Conservation (phyloP, 2,113 vertebrate genomes). For the Saguinus imperator region DNA sequence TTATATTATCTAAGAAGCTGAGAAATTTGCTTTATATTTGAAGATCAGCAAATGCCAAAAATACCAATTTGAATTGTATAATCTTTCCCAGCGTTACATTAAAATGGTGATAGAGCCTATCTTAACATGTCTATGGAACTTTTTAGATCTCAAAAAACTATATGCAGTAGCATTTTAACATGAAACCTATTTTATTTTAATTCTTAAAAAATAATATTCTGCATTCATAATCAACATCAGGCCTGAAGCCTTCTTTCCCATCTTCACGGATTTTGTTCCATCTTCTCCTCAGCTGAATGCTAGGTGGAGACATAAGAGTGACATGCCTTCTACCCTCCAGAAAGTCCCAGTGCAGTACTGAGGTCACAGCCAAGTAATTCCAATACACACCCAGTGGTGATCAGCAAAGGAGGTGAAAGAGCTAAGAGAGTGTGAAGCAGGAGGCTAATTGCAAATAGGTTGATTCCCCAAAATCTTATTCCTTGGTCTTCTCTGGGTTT, state of each 20-base stretch:
- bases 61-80: slow-evolving; percentile 57
- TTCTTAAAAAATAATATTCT: background rate
- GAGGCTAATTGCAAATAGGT: background rate
- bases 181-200: background rate
- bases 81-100: slow-evolving; percentile 15
- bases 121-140: background rate
- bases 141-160: slow-evolving; percentile 31
- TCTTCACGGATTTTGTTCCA: rapidly evolving
- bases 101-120: slow-evolving; percentile 4
- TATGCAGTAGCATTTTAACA: slow-evolving; percentile 7
- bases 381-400: background rate
- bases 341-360: too few species aligned
- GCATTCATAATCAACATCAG: rapidly evolving
- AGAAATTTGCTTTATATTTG: slow-evolving; percentile 48
- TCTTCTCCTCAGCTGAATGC: rapidly evolving
- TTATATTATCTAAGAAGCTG: slow-evolving; percentile 31
- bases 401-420: background rate
- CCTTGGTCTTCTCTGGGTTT: background rate
- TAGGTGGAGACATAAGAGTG: rapidly evolving
- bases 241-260: background rate
- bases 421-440: background rate
- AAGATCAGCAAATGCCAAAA: slow-evolving; percentile 64
- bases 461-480: background rate
- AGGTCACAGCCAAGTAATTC: background rate
- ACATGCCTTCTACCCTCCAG: background rate